Base-by-base conservation (phyloP, 1,140 invertebrate species). In the Drosophila teissieri region DNA sequence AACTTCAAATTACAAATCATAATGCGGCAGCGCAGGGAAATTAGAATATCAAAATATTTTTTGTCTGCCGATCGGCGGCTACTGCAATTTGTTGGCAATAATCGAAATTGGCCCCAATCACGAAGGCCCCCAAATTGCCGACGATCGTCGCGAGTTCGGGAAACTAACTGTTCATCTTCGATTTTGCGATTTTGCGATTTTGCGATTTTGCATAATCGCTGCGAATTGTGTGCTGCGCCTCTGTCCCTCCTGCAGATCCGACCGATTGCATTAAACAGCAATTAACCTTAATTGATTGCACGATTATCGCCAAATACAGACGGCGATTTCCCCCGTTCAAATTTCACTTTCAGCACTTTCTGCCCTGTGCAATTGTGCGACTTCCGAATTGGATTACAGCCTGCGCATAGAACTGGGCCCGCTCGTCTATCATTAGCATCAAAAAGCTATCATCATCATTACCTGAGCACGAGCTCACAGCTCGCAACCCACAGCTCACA, bases 361-460 rank as follows among this genome's bases (percentile, higher is more conserved):
- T 78, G 48, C 63, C 17, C 12, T 11, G 12, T 19, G 31, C 45
- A 69, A 69, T 77, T 69, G 62, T 48, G 79, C 62, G 55, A 86
- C 82, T 86, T 86, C 82, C 82, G 83, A 79, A 49, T 89, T 36
- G 54, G 60, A 73, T 76, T 73, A 82, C 56, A 64, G 52, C 69
- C 51, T 64, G 56, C 51, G 49, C 44, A 49, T 61, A 53, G 48
- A 67, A 54, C 68, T 42, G 37, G 52, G 58, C 45, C 51, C 37
- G 44, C 42, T 64, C 46, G 62, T 74, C 84, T 89, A 89, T 80
- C 83, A 89, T 88, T 89, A 88, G 67, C 84, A 88, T 88, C 84
- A 84, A 77, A 88, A 88, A 84, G 85, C 83, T 80, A 88, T 88
- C 83, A 88, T 88, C 83, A 88, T 88, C 83, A 88, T 89, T 88